phyloP scores from a whole-genome alignment of 2,888 invertebrate genomes.

The Drosophila birchii region DNA sequence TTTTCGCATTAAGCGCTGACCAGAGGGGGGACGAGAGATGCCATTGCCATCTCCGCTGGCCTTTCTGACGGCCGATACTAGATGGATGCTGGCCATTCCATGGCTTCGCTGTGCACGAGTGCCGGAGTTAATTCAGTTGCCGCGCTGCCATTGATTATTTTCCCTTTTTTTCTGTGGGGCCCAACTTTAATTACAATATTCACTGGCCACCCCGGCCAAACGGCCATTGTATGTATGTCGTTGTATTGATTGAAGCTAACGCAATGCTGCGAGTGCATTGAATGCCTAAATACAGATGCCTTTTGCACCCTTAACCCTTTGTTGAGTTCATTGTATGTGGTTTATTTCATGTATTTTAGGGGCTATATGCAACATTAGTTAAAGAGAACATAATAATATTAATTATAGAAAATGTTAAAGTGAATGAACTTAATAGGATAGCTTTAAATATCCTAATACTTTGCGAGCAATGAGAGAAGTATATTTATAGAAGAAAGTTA shows the following conservation, averaged over 20 bases:
- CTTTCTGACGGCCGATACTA: slow-evolving; percentile 25
- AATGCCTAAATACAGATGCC: slow-evolving; percentile 18
- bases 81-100: slow-evolving; percentile 40
- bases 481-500: too few relatives aligned
- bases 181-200: slow-evolving; percentile 52
- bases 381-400: too few relatives aligned
- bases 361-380: too few relatives aligned
- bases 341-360: neutral
- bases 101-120: slow-evolving; percentile 62
- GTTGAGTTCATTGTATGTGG: neutral
- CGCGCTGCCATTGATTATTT: slow-evolving; percentile 71
- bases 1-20: slow-evolving; percentile 78
- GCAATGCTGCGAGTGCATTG: slow-evolving; percentile 13
- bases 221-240: slow-evolving; percentile 22
- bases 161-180: slow-evolving; percentile 19
- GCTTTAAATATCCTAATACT: neutral
- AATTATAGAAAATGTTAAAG: too few relatives aligned
- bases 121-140: slow-evolving; percentile 68
- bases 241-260: slow-evolving; percentile 15
- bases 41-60: slow-evolving; percentile 18
- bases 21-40: slow-evolving; percentile 35
- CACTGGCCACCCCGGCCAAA: slow-evolving; percentile 19
- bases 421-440: neutral
- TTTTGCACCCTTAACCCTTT: slow-evolving; percentile 10
- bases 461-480: too few relatives aligned